Evolutionary conservation across 2,888 invertebrate genomes (phyloP).

Genomic region (Bombylius major): DNA sequence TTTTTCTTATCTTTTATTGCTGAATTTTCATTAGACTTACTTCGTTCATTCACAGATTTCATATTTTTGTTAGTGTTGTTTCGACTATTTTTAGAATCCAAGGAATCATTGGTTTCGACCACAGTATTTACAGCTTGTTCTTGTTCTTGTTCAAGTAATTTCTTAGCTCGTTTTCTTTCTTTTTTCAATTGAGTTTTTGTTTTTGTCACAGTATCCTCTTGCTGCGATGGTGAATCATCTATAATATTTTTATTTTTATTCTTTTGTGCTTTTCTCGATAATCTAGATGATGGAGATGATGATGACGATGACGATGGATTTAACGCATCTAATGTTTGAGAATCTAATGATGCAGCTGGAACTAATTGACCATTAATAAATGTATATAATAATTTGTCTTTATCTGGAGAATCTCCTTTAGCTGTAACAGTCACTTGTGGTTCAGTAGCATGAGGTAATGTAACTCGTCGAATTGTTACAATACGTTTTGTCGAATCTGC

Average conservation of each 20-base stretch:
- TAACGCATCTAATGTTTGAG: conserved; percentile 15
- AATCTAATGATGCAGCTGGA: conserved; percentile 11
- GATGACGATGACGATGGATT: neutral
- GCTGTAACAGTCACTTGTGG: conserved; percentile 66
- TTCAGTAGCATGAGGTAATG: conserved; percentile 49
- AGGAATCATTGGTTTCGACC: too few relatives aligned
- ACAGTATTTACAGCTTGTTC: too few relatives aligned
- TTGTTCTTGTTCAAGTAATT: too few relatives aligned
- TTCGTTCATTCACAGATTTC: too few relatives aligned
- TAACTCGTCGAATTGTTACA: conserved; percentile 60
- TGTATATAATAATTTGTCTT: conserved; percentile 61
- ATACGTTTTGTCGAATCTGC: conserved; percentile 39
- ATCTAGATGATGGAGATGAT: too few relatives aligned
- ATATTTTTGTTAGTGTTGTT: too few relatives aligned
- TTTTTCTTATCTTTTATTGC: too few relatives aligned
- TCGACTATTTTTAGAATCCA: too few relatives aligned
- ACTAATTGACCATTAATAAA: conserved; percentile 48
- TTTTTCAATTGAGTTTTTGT: conserved; percentile 16
- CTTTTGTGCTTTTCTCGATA: too few relatives aligned
- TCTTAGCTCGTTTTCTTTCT: conserved; percentile 13
- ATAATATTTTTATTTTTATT: too few relatives aligned
- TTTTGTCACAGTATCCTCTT: conserved; percentile 1
- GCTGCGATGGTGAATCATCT: too few relatives aligned
- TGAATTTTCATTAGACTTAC: too few relatives aligned
- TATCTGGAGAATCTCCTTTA: conserved; percentile 58